Conservation (phyloP, 2,888 invertebrate genomes). For the Ferdinandea cuprea region DNA sequence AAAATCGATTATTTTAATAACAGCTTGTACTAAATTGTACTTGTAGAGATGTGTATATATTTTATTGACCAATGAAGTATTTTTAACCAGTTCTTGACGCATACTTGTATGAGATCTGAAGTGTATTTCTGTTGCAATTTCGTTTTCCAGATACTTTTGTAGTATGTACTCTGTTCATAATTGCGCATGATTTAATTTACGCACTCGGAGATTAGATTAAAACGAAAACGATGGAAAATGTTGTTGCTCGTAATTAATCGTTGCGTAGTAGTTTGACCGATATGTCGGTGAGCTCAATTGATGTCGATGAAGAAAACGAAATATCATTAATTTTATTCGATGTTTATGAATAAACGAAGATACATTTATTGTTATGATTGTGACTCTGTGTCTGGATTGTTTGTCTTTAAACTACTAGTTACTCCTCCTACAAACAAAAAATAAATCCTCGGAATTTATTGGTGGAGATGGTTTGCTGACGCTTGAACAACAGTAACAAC, state of each 20-base stretch:
- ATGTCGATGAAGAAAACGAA: background rate
- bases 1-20: background rate
- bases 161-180: conserved; percentile 9
- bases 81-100: conserved; percentile 10
- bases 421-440: no score
- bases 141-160: background rate
- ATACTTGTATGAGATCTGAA: background rate
- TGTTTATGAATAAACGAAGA: background rate
- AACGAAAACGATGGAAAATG: background rate
- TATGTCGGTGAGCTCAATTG: conserved; percentile 24
- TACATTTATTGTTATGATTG: background rate
- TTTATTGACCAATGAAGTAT: background rate
- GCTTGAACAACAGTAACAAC: no score
- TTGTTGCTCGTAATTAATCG: background rate
- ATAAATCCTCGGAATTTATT: no score
- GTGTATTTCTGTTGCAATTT: conserved; percentile 1
- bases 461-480: no score
- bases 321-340: conserved; percentile 1
- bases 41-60: conserved; percentile 1
- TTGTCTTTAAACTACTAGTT: background rate
- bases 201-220: conserved; percentile 23
- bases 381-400: background rate
- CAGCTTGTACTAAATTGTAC: background rate
- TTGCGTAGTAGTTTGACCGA: background rate
- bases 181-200: conserved; percentile 33